Percentiles rank a stretch among this genome's conserved stretches.
phyloP scores from a whole-genome alignment of 2,888 invertebrate species.

The Cataglyphis albicans region DNA sequence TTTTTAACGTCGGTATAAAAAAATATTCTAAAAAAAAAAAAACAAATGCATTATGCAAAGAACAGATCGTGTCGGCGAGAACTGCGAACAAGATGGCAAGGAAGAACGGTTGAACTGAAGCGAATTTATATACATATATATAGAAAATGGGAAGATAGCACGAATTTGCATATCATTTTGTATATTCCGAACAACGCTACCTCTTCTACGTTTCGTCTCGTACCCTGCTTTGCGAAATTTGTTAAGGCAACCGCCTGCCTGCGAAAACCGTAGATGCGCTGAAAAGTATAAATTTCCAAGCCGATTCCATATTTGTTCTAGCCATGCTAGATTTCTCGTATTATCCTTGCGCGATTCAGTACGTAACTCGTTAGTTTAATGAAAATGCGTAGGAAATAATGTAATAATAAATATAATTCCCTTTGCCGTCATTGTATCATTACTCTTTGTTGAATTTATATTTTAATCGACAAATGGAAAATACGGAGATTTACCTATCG shows the following conservation, averaged over 20 bases:
- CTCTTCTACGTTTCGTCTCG: neutral
- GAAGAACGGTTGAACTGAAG: slow-evolving; percentile 61
- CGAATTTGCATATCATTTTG: slow-evolving; percentile 81
- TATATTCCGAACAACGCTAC: slow-evolving; percentile 76
- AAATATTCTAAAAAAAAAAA: slow-evolving; percentile 57
- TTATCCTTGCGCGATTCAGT: neutral
- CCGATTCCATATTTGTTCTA: neutral
- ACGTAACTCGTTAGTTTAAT: slow-evolving; percentile 8
- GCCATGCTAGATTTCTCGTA: neutral
- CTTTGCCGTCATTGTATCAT: neutral
- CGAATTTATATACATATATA: slow-evolving; percentile 31
- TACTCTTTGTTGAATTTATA: neutral
- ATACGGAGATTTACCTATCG: neutral
- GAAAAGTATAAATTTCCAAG: slow-evolving; percentile 14
- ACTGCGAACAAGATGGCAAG: slow-evolving; percentile 3
- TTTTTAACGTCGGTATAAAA: slow-evolving; percentile 40
- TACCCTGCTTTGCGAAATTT: slow-evolving; percentile 58
- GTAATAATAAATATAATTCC: neutral
- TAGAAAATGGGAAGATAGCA: slow-evolving; percentile 73
- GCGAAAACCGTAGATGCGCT: slow-evolving; percentile 1
- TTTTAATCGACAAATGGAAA: neutral
- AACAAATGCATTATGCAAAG: slow-evolving; percentile 73
- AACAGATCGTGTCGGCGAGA: slow-evolving; percentile 61
- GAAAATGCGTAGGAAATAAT: slow-evolving; percentile 2
- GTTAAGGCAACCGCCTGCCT: slow-evolving; percentile 47